A percentile compares a stretch with the other conserved stretches of the same genome.
Evolutionary conservation across 1,140 invertebrate species (phyloP).

Genomic region (Drosophila mayri): DNA sequence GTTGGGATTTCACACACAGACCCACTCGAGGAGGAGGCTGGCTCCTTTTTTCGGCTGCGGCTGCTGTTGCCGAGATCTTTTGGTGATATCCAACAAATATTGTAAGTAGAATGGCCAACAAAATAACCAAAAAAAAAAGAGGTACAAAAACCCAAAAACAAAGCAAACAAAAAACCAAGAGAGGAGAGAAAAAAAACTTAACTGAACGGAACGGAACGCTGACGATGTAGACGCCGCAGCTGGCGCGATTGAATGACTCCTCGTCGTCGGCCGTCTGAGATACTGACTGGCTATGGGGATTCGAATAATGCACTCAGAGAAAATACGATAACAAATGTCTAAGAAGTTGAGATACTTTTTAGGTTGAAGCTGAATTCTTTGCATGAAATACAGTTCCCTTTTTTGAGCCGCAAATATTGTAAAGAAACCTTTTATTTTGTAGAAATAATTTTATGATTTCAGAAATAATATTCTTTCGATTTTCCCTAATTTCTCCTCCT

Average conservation of each 20-base stretch:
- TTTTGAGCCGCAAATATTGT: neutral
- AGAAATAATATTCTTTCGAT: neutral
- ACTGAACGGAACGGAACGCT: conserved; percentile 62
- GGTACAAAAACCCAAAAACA: conserved; percentile 37
- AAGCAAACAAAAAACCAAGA: conserved; percentile 44
- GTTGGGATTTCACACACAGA: conserved; percentile 77
- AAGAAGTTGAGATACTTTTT: neutral
- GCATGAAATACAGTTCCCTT: neutral
- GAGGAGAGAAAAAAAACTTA: conserved; percentile 47
- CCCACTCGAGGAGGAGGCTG: conserved; percentile 53
- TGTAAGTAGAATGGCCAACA: conserved; percentile 78
- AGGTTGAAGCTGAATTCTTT: neutral
- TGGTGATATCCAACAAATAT: conserved; percentile 79
- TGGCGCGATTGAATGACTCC: conserved; percentile 82
- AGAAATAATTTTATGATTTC: neutral
- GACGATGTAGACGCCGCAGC: conserved; percentile 77
- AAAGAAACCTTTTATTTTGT: neutral
- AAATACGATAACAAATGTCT: neutral
- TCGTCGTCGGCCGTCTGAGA: conserved; percentile 74
- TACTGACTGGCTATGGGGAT: conserved; percentile 69
- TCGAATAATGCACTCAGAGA: conserved; percentile 21
- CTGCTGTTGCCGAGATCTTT: conserved; percentile 74
- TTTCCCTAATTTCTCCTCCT: neutral
- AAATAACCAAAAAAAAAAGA: conserved; percentile 49
- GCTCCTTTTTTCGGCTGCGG: conserved; percentile 54